These are phyloP conservation scores for Lomographa bimaculata DNA, from an alignment of 2,888 invertebrate species.

Conservation along the genomic window DNA sequence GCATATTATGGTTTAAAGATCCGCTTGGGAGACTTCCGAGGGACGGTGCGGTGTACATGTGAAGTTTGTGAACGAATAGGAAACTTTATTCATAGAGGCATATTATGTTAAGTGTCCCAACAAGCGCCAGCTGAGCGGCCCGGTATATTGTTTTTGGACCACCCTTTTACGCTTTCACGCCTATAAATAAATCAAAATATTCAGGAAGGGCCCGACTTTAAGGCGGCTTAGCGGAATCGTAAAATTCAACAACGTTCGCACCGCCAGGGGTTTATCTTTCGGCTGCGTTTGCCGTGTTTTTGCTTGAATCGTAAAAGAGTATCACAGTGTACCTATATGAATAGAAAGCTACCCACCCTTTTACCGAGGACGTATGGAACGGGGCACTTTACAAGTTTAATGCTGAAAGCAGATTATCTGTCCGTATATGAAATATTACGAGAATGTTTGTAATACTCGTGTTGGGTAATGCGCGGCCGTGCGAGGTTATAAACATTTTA, in stretches of 20 bases:
- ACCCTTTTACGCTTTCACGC: conserved; percentile 79
- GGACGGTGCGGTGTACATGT: conserved; percentile 29
- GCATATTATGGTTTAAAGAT: conserved; percentile 23
- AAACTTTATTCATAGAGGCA: conserved; percentile 53
- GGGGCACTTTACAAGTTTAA: conserved; percentile 69
- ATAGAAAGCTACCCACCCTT: conserved; percentile 75
- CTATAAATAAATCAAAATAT: conserved; percentile 84
- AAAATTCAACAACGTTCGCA: conserved; percentile 81
- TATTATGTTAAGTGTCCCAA: conserved; percentile 64
- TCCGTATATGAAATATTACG: conserved; percentile 37
- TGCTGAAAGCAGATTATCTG: conserved; percentile 69
- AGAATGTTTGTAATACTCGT: conserved; percentile 26
- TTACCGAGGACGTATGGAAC: conserved; percentile 69
- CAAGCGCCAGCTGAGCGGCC: conserved; percentile 59
- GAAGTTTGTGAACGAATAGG: conserved; percentile 34
- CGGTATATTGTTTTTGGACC: conserved; percentile 78
- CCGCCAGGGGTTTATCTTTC: conserved; percentile 76
- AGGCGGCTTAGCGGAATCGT: conserved; percentile 83
- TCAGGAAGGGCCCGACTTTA: conserved; percentile 82
- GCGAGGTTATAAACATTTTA: conserved; percentile 25
- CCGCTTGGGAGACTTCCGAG: conserved; percentile 17
- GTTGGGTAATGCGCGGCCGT: conserved; percentile 17
- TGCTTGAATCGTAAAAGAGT: conserved; percentile 80
- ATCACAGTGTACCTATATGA: conserved; percentile 66
- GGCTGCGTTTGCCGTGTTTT: conserved; percentile 73